Base-by-base conservation (phyloP, 2,113 vertebrate species). In the Corydoras sp. region DNA sequence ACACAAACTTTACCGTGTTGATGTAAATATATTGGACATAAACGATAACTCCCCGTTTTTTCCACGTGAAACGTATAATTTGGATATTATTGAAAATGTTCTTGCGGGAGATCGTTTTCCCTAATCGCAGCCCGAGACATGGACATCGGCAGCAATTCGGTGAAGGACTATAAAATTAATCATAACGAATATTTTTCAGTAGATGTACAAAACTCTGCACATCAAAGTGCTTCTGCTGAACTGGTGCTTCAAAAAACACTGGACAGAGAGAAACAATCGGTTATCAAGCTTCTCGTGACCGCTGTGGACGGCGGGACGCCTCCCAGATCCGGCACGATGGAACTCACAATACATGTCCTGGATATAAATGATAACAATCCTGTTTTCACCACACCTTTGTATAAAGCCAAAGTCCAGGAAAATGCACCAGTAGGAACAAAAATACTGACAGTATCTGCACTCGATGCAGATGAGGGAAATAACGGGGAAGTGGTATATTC, bases 311-410 rank as follows among this genome's bases (percentile, higher is more conserved):
- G 82, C 15, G 83, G 80, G 24, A 82, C 78, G 55, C 83, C 83
- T 55, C 53, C 77, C 0, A 75, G 3, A 14, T 75, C 83, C 0
- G 82, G 79, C 0, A 77, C 85, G 58, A 68, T 81, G 58, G 68
- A 76, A 10, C 78, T 87, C 50, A 79, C 81, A 51, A 73, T 88
- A 48, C 77, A 75, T 69, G 80, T 91, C 7, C 64, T 84, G 18
- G 90, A 91, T 29, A 24, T 71, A 5, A 91, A 91, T 80, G 89
- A 91, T 14, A 88, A 90, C 31, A 74, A 80, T 4, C 90, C 89
- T 6, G 14, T 74, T 4, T 91, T 90, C 43, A 75, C 73, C 1
- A 81, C 74, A 31, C 29, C 30, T 0, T 72, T 90, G 43, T 79
- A 86, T 54, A 72, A 84, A 61, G 53, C 82, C 24, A 81, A 79